A percentile compares a stretch with the other conserved stretches of the same genome.
Evolutionary conservation across 2,888 invertebrate genomes (phyloP).

Genomic region (Tolmerus cingulatus): DNA sequence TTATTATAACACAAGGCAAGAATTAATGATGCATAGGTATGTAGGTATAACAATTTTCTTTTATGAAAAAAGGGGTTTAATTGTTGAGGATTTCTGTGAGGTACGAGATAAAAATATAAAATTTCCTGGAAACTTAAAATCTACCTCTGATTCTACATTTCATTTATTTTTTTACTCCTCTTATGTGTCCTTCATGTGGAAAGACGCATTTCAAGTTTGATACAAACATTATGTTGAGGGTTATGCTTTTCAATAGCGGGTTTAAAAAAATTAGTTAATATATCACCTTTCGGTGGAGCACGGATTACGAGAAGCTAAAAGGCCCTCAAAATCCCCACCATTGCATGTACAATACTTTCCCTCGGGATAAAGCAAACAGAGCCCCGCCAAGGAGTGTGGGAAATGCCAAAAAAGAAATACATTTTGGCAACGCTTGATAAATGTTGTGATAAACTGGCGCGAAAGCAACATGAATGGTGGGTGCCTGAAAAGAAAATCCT

Average conservation of each 20-base stretch:
- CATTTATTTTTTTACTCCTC: neutral
- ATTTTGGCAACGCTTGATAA: conserved; percentile 19
- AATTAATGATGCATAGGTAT: too few relatives aligned
- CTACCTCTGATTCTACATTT: neutral
- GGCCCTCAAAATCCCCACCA: neutral
- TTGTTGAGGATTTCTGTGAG: too few relatives aligned
- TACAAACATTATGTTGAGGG: neutral
- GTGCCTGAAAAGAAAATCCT: conserved; percentile 13
- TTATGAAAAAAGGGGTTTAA: too few relatives aligned
- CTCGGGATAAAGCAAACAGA: neutral
- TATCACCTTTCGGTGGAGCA: neutral
- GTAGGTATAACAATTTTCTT: too few relatives aligned
- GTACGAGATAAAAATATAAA: neutral
- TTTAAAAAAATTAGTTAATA: neutral
- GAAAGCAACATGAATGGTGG: conserved; percentile 17
- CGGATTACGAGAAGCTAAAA: neutral
- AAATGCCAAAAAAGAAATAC: neutral
- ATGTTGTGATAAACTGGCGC: conserved; percentile 22
- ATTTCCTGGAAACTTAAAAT: neutral
- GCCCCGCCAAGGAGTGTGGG: neutral
- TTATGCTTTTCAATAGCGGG: neutral
- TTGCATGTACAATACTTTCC: neutral
- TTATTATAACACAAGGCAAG: too few relatives aligned
- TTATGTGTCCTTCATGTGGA: neutral
- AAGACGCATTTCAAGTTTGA: neutral